Percentiles rank a stretch among this genome's conserved stretches.
These are phyloP conservation scores for Grammomys surdaster DNA, from an alignment of 2,113 vertebrate genomes.

Conservation along the genomic window DNA sequence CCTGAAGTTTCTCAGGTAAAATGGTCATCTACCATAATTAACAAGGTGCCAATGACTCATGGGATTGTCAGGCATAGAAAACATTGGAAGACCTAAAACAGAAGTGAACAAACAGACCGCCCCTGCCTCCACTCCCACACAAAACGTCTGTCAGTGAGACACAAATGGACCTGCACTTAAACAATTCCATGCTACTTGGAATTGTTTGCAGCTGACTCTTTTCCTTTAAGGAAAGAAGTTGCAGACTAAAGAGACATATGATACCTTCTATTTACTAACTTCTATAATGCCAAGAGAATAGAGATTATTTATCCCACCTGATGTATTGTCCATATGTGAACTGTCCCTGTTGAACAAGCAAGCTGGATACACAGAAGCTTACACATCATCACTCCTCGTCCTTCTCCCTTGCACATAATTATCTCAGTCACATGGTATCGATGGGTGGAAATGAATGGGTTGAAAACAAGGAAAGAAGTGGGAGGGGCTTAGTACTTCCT, in stretches of 20 bases:
- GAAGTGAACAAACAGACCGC: background rate
- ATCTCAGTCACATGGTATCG: slow-evolving; percentile 5
- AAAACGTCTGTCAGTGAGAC: slow-evolving; percentile 45
- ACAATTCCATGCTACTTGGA: background rate
- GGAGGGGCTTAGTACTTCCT: background rate
- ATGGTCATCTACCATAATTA: slow-evolving; percentile 39
- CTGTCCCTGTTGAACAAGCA: background rate
- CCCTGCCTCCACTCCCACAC: background rate
- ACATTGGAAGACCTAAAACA: slow-evolving; percentile 57
- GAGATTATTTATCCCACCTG: background rate
- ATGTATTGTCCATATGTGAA: background rate
- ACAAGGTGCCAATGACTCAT: slow-evolving; percentile 63
- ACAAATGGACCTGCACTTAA: background rate
- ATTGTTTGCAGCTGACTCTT: background rate
- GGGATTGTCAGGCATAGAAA: slow-evolving; percentile 61
- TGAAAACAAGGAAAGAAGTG: background rate
- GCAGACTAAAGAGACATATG: background rate
- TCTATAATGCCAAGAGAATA: slow-evolving; percentile 52
- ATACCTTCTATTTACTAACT: slow-evolving; percentile 37
- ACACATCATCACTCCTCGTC: background rate
- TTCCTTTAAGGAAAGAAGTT: slow-evolving; percentile 49
- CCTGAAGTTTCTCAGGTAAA: slow-evolving; percentile 65
- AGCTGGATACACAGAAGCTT: background rate
- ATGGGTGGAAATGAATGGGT: background rate
- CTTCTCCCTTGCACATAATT: background rate